Evolutionary conservation across 2,888 invertebrate species (phyloP).

Genomic region (Drosophila flavopinicola): DNA sequence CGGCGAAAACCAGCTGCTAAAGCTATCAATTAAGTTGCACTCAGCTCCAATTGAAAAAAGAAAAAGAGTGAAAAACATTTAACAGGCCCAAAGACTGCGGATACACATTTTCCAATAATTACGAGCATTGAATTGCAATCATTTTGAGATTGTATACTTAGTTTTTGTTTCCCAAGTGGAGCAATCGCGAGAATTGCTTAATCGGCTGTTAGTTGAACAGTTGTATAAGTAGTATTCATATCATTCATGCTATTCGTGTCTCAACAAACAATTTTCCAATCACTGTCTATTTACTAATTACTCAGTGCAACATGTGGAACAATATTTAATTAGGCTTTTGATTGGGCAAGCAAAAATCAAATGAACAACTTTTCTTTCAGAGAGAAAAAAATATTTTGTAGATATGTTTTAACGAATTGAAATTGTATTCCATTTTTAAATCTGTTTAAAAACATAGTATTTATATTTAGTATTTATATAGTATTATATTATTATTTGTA

Average conservation of each 20-base stretch:
- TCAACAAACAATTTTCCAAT: not conserved
- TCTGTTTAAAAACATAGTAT: not conserved
- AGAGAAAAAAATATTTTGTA: not conserved
- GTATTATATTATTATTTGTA: no score
- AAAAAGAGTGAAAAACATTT: no score
- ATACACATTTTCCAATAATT: constrained; percentile 41
- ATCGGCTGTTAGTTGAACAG: constrained; percentile 18
- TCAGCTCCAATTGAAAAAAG: constrained; percentile 48
- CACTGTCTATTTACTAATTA: constrained; percentile 10
- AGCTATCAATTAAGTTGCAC: constrained; percentile 51
- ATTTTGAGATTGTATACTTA: constrained; percentile 15
- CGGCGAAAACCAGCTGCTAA: constrained; percentile 41
- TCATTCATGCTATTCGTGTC: constrained; percentile 30
- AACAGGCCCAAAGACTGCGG: constrained; percentile 39
- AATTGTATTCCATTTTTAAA: not conserved
- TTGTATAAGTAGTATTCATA: constrained; percentile 30
- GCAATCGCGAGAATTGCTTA: constrained; percentile 28
- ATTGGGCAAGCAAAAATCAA: not conserved
- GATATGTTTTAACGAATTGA: not conserved
- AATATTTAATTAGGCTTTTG: constrained; percentile 1
- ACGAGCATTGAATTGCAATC: constrained; percentile 30
- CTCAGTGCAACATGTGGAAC: constrained; percentile 1
- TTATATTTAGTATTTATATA: no score
- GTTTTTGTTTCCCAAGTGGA: constrained; percentile 35
- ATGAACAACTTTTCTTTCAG: not conserved